Base-by-base conservation (phyloP, 1,140 invertebrate genomes). In the Magallana ariakensis region DNA sequence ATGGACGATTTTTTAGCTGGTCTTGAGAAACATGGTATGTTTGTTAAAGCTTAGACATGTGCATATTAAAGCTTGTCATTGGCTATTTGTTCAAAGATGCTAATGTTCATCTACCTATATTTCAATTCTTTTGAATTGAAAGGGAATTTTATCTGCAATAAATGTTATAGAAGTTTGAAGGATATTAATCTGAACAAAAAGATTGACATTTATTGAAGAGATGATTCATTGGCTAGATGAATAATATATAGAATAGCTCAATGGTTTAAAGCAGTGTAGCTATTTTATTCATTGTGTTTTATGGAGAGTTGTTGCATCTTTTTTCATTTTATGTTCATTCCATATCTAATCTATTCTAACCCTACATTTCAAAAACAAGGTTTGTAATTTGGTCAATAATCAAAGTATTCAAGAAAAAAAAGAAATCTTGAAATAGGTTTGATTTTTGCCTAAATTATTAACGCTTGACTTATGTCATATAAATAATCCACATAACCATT, bases 21-120 rank as follows among this genome's bases (percentile, higher is more conserved):
- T 60, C 55, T 84, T 56, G 82, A 84, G 55, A 84, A 60, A 58
- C 56, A 84, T 84, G 82, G 82, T 84, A 84, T 57, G 82, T 84
- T 33, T 15, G 13, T 56, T 56, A 1, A 16, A 84, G 56, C 80
- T 80, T 62, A 46, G 33, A 46, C 33, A 19, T 62, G 15, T 16
- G 2, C 15, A 62, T 19, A 62, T 62, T 15, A 5, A 62, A 62
- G 60, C 60, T 60, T 2, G 58, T 60, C 9, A 16, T 13, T 60
- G 9, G 58, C 58, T 13, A 13, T 60, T 13, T 16, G 58, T 16
- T n/a, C 15, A n/a, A 16, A 60, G 15, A 60, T 60, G 58, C 58
- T 60, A 46, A 46, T 60, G 13, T 16, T 13, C 58, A 60, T 60
- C n/a, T 7, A 5, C 58, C 58, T 60, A 15, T 60, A n/a, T 60